A percentile compares a stretch with the other conserved stretches of the same genome.
Evolutionary conservation across 2,888 invertebrate genomes (phyloP).

Genomic region (Nebria brevicollis): DNA sequence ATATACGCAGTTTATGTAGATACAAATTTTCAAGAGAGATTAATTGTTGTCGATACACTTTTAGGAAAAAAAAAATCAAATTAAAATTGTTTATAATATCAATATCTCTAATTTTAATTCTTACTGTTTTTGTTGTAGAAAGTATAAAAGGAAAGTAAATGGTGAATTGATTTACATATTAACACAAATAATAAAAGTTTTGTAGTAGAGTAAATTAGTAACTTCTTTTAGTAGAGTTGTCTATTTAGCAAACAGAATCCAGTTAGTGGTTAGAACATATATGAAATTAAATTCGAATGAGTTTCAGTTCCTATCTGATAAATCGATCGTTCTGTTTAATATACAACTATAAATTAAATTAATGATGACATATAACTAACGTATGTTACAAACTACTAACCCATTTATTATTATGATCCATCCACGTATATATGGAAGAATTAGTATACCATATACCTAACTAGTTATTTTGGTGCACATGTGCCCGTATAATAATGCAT

Average conservation of each 20-base stretch:
- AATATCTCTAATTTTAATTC: too few relatives aligned
- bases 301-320: not conserved
- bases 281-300: not conserved
- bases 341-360: not conserved
- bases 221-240: too few relatives aligned
- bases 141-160: too few relatives aligned
- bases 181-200: too few relatives aligned
- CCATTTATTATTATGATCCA: constrained; percentile 13
- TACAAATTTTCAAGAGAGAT: too few relatives aligned
- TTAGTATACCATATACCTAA: not conserved
- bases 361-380: constrained; percentile 11
- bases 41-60: too few relatives aligned
- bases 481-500: not conserved
- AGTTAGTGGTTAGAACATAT: not conserved
- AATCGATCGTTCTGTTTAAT: not conserved
- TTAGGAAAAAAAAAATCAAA: too few relatives aligned
- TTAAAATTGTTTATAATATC: too few relatives aligned
- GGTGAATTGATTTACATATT: too few relatives aligned
- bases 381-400: constrained; percentile 11
- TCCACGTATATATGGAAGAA: constrained; percentile 2
- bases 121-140: too few relatives aligned
- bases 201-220: too few relatives aligned
- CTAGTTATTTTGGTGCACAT: not conserved
- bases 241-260: not conserved
- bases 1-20: too few relatives aligned